A percentile compares a stretch with the other conserved stretches of the same genome.
phyloP scores from a whole-genome alignment of 2,113 vertebrate genomes.

The Rhinoptilus africanus region DNA sequence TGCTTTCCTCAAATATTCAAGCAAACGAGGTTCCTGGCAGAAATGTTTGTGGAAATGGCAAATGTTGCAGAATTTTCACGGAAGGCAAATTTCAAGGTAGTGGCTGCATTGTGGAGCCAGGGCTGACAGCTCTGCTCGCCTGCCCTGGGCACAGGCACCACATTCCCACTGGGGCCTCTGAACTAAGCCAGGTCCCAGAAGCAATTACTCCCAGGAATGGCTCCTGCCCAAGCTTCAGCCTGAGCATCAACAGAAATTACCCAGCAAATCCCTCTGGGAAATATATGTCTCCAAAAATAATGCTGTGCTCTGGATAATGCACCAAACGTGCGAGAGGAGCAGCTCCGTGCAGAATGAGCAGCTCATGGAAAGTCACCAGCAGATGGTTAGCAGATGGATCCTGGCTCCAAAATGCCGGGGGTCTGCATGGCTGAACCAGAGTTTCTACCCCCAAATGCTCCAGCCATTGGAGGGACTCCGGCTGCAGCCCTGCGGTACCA shows the following conservation, averaged over 20 bases:
- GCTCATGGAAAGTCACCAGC: not conserved
- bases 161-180: not conserved
- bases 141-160: not conserved
- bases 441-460: not conserved
- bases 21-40: slow-evolving; percentile 34
- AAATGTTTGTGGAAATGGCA: slow-evolving; percentile 23
- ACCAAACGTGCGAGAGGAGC: not conserved
- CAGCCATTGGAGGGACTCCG: not conserved
- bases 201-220: not conserved
- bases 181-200: not conserved
- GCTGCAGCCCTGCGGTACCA: accelerated
- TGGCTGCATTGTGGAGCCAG: not conserved
- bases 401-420: not conserved
- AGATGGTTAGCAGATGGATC: accelerated
- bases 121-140: not conserved
- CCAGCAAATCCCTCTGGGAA: not conserved
- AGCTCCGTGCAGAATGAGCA: not conserved
- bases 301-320: not conserved
- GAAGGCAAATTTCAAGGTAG: slow-evolving; percentile 29
- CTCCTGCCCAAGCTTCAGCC: not conserved
- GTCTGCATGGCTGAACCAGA: accelerated
- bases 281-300: not conserved
- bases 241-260: not conserved
- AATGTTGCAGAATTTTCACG: not conserved
- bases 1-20: slow-evolving; percentile 38